These are phyloP conservation scores for Morone saxatilis DNA, from an alignment of 2,113 vertebrate genomes.

Conservation along the genomic window DNA sequence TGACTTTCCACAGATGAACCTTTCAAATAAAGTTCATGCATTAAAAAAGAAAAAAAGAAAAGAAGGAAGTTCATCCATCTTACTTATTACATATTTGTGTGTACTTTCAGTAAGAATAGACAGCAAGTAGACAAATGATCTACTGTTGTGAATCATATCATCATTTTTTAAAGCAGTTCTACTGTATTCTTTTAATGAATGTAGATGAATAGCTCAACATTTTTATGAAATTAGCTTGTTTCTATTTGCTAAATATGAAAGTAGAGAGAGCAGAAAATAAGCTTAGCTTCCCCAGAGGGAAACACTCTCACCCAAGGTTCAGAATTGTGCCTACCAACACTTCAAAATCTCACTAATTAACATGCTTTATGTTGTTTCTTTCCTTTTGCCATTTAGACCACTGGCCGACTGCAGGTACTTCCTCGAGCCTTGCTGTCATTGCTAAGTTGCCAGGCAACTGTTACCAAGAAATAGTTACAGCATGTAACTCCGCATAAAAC, in stretches of 20 bases:
- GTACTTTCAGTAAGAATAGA: background rate
- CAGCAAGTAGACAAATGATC: background rate
- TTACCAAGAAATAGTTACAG: background rate
- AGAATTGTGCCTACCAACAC: background rate
- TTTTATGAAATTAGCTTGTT: background rate
- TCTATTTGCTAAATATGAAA: background rate
- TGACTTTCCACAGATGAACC: conserved; percentile 47
- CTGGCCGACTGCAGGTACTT: background rate
- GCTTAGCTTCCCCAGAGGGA: background rate
- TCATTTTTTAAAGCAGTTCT: background rate
- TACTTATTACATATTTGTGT: background rate
- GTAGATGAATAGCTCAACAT: background rate
- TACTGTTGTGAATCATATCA: background rate
- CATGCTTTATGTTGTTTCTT: background rate
- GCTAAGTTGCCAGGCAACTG: background rate
- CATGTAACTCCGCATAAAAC: background rate
- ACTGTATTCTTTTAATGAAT: background rate
- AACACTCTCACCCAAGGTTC: background rate
- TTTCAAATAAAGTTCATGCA: conserved; percentile 9
- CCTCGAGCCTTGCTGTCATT: background rate
- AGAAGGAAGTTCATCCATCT: background rate
- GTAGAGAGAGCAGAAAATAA: background rate
- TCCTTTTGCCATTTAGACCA: background rate
- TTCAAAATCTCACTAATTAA: background rate
- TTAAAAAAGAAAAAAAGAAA: background rate